Conservation (phyloP, 2,888 invertebrate species). For the Trachelus tabidus region DNA sequence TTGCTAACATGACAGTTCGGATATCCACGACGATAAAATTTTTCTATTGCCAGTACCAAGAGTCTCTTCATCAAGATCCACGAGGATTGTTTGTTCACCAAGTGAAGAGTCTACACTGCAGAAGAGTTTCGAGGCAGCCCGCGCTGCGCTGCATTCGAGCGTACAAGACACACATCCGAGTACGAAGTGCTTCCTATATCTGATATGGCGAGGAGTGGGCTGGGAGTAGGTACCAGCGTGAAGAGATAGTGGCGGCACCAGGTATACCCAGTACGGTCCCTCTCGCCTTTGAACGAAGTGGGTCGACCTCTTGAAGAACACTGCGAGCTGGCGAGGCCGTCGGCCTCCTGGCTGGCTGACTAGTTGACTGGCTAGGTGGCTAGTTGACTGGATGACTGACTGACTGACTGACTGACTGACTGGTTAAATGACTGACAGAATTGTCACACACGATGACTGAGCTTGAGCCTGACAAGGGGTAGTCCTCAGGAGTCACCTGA, state of each 20-base stretch:
- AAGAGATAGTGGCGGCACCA: constrained; percentile 34
- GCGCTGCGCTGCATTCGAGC: constrained; percentile 38
- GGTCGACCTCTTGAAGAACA: constrained; percentile 52
- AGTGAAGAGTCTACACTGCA: neutral
- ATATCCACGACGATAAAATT: neutral
- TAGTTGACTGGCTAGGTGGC: neutral
- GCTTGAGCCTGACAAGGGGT: neutral
- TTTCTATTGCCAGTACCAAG: neutral
- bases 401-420: too few species aligned
- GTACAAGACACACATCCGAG: constrained; percentile 37
- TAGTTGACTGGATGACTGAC: neutral
- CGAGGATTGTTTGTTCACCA: neutral
- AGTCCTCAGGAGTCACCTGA: neutral
- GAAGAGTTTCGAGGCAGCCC: constrained; percentile 11
- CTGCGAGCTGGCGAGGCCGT: constrained; percentile 42
- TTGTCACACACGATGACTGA: neutral
- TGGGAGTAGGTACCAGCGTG: constrained; percentile 26
- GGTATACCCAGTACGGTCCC: constrained; percentile 47
- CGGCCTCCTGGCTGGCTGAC: constrained; percentile 35
- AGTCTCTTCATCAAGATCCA: neutral
- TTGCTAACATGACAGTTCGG: neutral
- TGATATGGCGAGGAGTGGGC: constrained; percentile 35
- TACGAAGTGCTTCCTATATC: constrained; percentile 40
- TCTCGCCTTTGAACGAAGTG: constrained; percentile 55
- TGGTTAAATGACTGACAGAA: neutral